These are phyloP conservation scores for Dreissena rostriformis DNA, from an alignment of 1,140 invertebrate species.

Conservation along the genomic window DNA sequence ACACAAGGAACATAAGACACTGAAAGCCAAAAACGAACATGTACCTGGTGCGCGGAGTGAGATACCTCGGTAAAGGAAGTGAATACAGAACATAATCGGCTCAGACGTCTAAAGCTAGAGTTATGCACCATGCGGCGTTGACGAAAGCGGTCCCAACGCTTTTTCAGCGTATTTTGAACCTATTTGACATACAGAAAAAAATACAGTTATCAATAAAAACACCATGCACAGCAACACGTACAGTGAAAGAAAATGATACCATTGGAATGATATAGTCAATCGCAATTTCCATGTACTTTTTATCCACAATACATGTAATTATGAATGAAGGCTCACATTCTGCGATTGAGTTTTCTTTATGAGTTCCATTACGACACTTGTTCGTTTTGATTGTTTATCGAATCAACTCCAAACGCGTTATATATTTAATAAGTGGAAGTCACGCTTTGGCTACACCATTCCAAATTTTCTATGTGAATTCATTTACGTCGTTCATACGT, in stretches of 20 bases:
- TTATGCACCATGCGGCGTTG: constrained; percentile 68
- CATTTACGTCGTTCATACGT: no score
- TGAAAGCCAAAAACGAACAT: neutral
- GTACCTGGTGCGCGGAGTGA: constrained; percentile 57
- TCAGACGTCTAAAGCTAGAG: constrained; percentile 69
- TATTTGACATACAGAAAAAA: constrained; percentile 55
- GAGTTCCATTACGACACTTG: no score
- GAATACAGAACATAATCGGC: constrained; percentile 74
- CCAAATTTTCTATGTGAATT: no score
- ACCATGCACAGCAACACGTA: neutral
- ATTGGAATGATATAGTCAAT: neutral
- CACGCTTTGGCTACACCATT: no score
- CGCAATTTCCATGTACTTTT: no score
- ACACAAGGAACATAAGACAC: no score
- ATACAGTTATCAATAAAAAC: neutral
- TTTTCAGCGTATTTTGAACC: constrained; percentile 69
- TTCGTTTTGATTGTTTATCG: no score
- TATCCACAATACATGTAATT: no score
- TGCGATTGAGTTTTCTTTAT: no score
- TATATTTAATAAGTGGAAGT: no score
- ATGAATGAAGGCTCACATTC: no score
- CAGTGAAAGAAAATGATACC: neutral
- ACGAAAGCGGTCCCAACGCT: constrained; percentile 69
- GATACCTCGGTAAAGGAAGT: constrained; percentile 75
- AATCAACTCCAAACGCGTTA: no score